A percentile compares a stretch with the other conserved stretches of the same genome.
phyloP scores from a whole-genome alignment of 2,113 vertebrate species.

The Gobius niger region DNA sequence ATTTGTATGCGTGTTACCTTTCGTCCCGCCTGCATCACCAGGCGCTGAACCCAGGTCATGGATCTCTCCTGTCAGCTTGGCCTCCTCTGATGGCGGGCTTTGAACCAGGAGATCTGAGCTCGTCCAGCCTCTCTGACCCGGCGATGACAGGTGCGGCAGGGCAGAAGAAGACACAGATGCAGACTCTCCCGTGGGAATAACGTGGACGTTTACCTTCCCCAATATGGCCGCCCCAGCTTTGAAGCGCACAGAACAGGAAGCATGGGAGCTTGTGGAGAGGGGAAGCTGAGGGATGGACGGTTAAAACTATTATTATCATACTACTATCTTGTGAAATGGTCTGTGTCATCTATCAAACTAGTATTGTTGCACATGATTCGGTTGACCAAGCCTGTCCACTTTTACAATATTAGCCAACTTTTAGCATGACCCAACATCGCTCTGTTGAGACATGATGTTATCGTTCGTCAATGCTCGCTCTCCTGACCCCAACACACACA shows the following conservation, averaged over 20 bases:
- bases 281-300: neutral
- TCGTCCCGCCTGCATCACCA: neutral
- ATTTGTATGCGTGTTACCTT: slow-evolving; percentile 6
- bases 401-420: neutral
- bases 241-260: slow-evolving; percentile 42
- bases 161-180: slow-evolving; percentile 37
- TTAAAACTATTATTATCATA: too few species aligned
- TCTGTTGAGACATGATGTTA: neutral
- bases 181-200: slow-evolving; percentile 52
- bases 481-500: neutral
- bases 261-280: slow-evolving; percentile 1
- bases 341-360: neutral
- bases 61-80: slow-evolving; percentile 62
- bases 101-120: slow-evolving; percentile 48
- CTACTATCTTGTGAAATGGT: too few species aligned
- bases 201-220: slow-evolving; percentile 1
- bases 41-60: slow-evolving; percentile 57
- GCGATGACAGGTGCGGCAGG: slow-evolving; percentile 51
- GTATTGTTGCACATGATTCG: neutral
- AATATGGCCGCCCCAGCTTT: slow-evolving; percentile 32
- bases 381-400: slow-evolving; percentile 1
- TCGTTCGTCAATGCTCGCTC: neutral
- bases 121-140: slow-evolving; percentile 26
- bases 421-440: slow-evolving; percentile 2
- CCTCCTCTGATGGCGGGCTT: slow-evolving; percentile 58